Percentiles rank a stretch among this genome's conserved stretches.
These are phyloP conservation scores for Pocota personata DNA, from an alignment of 2,888 invertebrate species.

Conservation along the genomic window DNA sequence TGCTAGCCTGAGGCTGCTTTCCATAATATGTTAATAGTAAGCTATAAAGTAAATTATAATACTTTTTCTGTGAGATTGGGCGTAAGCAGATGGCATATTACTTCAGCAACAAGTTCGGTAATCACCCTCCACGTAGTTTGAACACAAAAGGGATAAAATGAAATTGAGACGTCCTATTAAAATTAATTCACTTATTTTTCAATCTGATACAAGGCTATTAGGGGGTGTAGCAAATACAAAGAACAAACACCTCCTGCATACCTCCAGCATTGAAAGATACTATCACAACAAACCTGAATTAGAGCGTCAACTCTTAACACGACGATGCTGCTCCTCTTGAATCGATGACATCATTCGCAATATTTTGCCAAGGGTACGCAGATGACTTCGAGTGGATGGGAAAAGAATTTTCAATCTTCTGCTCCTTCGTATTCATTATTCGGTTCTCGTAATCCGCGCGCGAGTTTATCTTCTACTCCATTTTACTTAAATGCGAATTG, in stretches of 20 bases:
- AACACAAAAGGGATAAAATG: constrained; percentile 30
- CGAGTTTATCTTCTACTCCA: constrained; percentile 74
- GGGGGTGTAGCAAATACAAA: not conserved
- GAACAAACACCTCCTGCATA: constrained; percentile 14
- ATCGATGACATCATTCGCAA: constrained; percentile 65
- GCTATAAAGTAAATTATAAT: too few relatives aligned
- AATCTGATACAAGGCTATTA: constrained; percentile 20
- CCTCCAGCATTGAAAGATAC: constrained; percentile 34
- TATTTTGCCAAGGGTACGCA: constrained; percentile 55
- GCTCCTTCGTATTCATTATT: constrained; percentile 74
- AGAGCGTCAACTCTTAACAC: constrained; percentile 69
- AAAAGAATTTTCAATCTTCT: constrained; percentile 73
- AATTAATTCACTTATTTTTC: constrained; percentile 57
- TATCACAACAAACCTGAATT: constrained; percentile 67
- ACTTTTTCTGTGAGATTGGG: too few relatives aligned
- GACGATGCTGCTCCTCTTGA: constrained; percentile 12
- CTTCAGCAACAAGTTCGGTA: constrained; percentile 46
- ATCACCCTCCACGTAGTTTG: not conserved
- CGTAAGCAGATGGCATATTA: not conserved
- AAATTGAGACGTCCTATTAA: constrained; percentile 63
- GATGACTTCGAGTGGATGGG: constrained; percentile 65
- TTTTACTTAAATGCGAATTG: constrained; percentile 74
- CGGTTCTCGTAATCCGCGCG: constrained; percentile 72
- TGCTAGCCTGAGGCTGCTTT: too few relatives aligned
- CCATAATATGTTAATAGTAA: too few relatives aligned